Evolutionary conservation across 1,140 invertebrate species (phyloP), one percentile per base, ranked within the genome.

Genomic region (Eriosoma lanigerum): DNA sequence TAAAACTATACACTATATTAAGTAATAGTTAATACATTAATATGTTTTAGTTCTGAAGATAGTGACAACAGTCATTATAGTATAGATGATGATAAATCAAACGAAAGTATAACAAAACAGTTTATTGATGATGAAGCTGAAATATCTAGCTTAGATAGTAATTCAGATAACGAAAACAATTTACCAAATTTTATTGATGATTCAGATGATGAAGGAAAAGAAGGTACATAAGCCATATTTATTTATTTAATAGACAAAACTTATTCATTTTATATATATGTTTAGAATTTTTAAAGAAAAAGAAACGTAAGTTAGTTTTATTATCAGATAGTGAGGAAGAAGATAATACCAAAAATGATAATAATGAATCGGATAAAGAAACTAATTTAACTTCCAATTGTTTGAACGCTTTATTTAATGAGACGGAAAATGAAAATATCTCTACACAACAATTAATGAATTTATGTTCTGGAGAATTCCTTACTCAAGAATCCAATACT

Each of bases 401-500:
- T 52, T 52, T 52, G 29, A 52, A 17, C 5, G 17, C 46, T 29
- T 29, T 72, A 10, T 50, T 52, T 12, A 72, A 72, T 12, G 48
- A 72, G 5, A 6, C 46, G 19, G 46, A 72, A 32, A 9, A 48
- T 13, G 15, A 6, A 62, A 60, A 46, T 78, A 13, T 17, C 1
- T 78, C 32, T 26, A 78, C 75, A 21, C 75, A 78, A 32, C 75
- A 78, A 48, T 13, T 78, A 5, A 46, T 78, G 38, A 56, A 19
- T 26, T 26, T 78, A 10, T 78, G 75, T 46, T 78, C 75, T n/a
- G 75, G 75, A 56, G 21, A 78, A 32, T 78, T 78, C 17, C 38
- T 17, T 24, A 62, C 75, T 3, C 75, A 78, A 44, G 0, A 38
- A 29, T 58, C 32, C 4, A 24, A 52, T 9, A 9, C 46, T n/a